Evolutionary conservation across 2,113 vertebrate species (phyloP).

Genomic region (Peromyscus leucopus): DNA sequence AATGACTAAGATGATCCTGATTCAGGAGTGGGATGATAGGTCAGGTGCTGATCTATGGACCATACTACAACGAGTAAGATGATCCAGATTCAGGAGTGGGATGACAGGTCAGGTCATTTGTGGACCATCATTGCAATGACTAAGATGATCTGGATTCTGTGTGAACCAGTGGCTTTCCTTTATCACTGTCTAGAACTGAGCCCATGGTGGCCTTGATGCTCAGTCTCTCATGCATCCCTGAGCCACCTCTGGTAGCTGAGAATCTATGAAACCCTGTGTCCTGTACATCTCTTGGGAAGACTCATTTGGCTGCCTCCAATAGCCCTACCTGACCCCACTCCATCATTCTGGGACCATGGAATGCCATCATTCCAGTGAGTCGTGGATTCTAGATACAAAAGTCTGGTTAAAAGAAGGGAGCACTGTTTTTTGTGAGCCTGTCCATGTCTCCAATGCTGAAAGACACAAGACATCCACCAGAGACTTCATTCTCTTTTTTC

Average conservation of each 20-base stretch:
- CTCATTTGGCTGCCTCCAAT: background rate
- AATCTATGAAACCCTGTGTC: background rate
- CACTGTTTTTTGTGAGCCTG: background rate
- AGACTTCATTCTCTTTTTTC: background rate
- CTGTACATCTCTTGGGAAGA: background rate
- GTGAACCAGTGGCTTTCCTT: background rate
- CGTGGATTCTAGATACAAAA: background rate
- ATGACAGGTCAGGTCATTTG: background rate
- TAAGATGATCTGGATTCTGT: background rate
- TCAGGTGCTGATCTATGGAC: background rate
- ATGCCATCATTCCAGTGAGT: background rate
- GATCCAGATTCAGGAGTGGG: background rate
- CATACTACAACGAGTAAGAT: background rate
- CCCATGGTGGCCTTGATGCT: background rate
- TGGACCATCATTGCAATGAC: background rate
- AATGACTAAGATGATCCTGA: background rate
- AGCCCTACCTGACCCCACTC: background rate
- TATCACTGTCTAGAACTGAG: background rate
- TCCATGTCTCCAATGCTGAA: background rate
- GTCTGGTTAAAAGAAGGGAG: background rate
- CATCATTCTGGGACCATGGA: background rate
- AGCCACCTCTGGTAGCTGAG: background rate
- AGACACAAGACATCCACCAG: background rate
- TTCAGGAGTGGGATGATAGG: background rate
- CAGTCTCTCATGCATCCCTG: background rate